Base-by-base conservation (phyloP, 2,888 invertebrate species). In the Desoria tigrina region DNA sequence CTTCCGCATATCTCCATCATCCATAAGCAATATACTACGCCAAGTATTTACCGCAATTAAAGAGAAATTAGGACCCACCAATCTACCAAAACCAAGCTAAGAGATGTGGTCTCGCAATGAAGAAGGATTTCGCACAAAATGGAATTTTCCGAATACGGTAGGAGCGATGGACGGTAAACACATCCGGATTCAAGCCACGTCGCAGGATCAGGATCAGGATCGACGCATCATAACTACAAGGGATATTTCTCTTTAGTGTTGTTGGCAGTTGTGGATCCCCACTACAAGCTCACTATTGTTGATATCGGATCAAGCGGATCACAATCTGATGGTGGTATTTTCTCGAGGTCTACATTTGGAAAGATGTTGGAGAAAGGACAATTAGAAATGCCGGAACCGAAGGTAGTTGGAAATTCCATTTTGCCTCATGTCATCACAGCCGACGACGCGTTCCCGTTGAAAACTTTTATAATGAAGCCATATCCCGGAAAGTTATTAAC, bases 81-180 rank as follows among this genome's bases (percentile, higher is more conserved):
- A 42, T 42, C 49, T 63, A n/a, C 63, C 63, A n/a, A 6, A 16
- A 7, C 63, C 63, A 1, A 42, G 2, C 21, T 6, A 26, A 26
- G 24, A 27, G 28, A 53, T 23, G 7, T 63, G 58, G 63, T 51
- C 7, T 39, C 16, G 16, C 3, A 58, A 39, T 18, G 63, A 32
- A 24, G 27, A 49, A 23, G 42, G 27, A n/a, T 63, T 57, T 21
- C 6, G 16, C 42, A 14, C 6, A 6, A n/a, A 23, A 21, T 69
- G 69, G 69, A 61, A 69, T 26, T 66, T 66, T 55, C 66, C 66
- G 4, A 61, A 64, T 28, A 39, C 53, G 18, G 42, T 32, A 9
- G 69, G 66, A 4, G 56, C 66, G 2, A 54, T 69, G 1, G 69
- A 69, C 27, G 69, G 64, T 2, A 69, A 69, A 32, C 69, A 69